These are phyloP conservation scores for Artemia sinica DNA, from an alignment of 2,888 invertebrate species.

Conservation along the genomic window DNA sequence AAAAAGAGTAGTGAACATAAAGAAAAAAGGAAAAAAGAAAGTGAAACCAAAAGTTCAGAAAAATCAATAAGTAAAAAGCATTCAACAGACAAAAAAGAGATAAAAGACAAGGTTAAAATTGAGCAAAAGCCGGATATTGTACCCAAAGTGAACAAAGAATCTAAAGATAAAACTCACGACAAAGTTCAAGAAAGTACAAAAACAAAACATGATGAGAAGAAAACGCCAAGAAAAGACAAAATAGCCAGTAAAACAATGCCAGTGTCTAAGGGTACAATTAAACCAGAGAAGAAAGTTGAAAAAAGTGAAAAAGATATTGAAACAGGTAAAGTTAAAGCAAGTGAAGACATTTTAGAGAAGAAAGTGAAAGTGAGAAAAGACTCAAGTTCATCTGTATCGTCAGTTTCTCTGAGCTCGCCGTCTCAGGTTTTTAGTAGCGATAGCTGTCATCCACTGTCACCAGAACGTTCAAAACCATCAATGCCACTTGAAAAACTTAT, in stretches of 20 bases:
- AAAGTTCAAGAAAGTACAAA: not conserved
- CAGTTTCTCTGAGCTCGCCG: not conserved
- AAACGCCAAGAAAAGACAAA: not conserved
- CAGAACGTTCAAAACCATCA: not conserved
- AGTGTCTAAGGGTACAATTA: not conserved
- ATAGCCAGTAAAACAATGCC: slow-evolving; percentile 8
- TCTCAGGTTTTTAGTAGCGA: slow-evolving; percentile 9
- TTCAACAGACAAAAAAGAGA: not conserved
- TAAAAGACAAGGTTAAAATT: not conserved
- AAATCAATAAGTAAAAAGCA: not conserved
- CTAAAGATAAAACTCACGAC: slow-evolving; percentile 5
- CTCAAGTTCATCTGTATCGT: not conserved
- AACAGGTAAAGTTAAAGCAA: too few relatives aligned
- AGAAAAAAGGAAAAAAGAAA: not conserved
- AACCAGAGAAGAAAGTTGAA: too few relatives aligned
- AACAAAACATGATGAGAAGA: not conserved
- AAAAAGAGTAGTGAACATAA: not conserved
- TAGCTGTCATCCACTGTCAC: not conserved
- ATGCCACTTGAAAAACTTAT: not conserved
- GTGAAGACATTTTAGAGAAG: too few relatives aligned
- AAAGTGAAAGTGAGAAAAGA: too few relatives aligned
- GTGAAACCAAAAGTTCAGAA: slow-evolving; percentile 5
- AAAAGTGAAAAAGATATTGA: too few relatives aligned
- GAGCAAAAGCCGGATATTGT: not conserved
- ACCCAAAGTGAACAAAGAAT: not conserved